A percentile compares a stretch with the other conserved stretches of the same genome.
These are phyloP conservation scores for Rapana venosa DNA, from an alignment of 2,888 invertebrate species.

Conservation along the genomic window DNA sequence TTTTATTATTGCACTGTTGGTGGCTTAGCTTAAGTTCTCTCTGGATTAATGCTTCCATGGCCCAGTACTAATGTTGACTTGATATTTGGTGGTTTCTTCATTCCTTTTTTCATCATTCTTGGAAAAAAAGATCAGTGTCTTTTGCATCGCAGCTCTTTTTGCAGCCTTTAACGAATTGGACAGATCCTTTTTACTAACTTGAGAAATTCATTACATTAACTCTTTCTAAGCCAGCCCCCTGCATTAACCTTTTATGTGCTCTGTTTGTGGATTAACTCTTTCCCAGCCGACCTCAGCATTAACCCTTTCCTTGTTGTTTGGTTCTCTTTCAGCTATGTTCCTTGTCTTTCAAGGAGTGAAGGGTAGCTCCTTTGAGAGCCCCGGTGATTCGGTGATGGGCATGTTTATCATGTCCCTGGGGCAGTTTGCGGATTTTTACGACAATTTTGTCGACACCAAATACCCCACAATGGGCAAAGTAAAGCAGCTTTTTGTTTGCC, in stretches of 20 bases:
- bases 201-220: too few species aligned
- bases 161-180: too few species aligned
- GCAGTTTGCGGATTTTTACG: constrained; percentile 96
- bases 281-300: neutral
- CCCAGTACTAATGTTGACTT: too few species aligned
- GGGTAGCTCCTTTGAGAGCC: constrained; percentile 81
- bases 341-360: constrained; percentile 76
- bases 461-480: constrained; percentile 90
- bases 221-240: too few species aligned
- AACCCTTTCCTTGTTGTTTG: constrained; percentile 15
- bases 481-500: constrained; percentile 54
- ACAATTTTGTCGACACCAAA: constrained; percentile 91
- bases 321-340: constrained; percentile 76
- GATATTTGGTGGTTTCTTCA: too few species aligned
- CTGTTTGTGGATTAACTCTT: neutral
- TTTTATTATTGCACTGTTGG: too few species aligned
- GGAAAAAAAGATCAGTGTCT: too few species aligned
- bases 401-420: constrained; percentile 99
- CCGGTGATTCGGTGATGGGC: constrained; percentile 96
- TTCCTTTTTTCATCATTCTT: too few species aligned
- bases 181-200: too few species aligned
- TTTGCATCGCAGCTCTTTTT: too few species aligned
- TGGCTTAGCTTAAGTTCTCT: too few species aligned
- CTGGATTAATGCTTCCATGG: too few species aligned
- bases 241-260: neutral